Conservation (phyloP, 2,797 vertebrate species). For the Chloroceryle amazona region DNA sequence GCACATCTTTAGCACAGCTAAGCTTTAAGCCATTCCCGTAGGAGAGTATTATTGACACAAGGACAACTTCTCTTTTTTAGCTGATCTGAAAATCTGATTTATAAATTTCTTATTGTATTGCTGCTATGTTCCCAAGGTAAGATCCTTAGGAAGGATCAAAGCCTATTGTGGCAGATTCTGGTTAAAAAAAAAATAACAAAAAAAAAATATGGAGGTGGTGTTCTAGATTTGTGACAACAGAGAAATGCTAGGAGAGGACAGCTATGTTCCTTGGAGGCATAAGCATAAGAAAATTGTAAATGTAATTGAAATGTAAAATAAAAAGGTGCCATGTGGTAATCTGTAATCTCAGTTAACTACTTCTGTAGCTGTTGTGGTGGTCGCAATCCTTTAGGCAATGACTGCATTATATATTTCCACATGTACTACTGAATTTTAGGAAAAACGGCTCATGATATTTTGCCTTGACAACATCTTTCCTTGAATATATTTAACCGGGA, state of each 20-base stretch:
- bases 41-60: neutral
- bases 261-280: rapidly evolving
- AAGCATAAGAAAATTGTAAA: neutral
- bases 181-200: too few relatives aligned
- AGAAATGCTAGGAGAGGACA: neutral
- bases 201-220: rapidly evolving
- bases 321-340: rapidly evolving
- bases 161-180: neutral
- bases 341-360: neutral
- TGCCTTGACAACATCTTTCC: neutral
- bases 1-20: neutral
- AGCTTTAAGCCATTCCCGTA: neutral
- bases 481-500: neutral
- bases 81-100: neutral
- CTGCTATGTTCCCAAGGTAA: neutral
- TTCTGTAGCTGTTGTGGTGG: neutral
- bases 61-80: neutral
- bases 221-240: neutral
- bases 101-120: neutral
- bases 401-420: neutral
- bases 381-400: neutral
- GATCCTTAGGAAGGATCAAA: neutral
- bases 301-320: neutral
- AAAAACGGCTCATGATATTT: neutral
- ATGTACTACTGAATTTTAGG: neutral